Evolutionary conservation across 37 sponge, comb jelly and placozoan species (phyloP), one percentile per base, ranked within the genome.

Genomic region (Beroe ovata): DNA sequence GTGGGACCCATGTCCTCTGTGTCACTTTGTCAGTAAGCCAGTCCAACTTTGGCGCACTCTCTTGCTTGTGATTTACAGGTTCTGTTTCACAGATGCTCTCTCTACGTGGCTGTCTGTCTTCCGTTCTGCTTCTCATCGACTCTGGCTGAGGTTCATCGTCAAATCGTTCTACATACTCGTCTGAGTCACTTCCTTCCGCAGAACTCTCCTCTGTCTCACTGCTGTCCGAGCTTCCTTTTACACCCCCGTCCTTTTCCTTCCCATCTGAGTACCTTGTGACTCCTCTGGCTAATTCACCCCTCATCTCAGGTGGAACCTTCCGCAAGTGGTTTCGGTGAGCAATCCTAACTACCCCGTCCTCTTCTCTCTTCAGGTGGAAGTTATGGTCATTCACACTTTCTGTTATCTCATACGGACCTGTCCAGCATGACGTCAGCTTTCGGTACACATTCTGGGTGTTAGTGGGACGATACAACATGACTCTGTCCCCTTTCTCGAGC

Each of bases 301-400:
- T 39, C 84, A 77, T 77, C 2, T 35, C 84, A 25, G 26, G 22
- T 6, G 84, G 84, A 4, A 77, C 18, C 47, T 77, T 77, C 41
- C 84, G 26, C n/a, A 77, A 20, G 38, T 77, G 84, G 22, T 77
- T 77, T 3, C 84, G 3, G 28, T 77, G 84, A 1, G 33, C 84
- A 14, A 77, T 23, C 16, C 30, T 25, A 14, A 32, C 84, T 11
- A 32, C 41, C 2, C 54, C 84, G 1, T n/a, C 54, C 23, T 77
- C 26, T 39, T 42, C 54, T 77, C 38, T 36, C 54, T 41, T 39
- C 8, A 77, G 20, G 1, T 32, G 38, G 21, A 28, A 77, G 28
- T 77, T 42, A 25, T 77, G 84, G 36, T 77, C 54, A 77, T 77
- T 35, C 35, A 21, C 26, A n/a, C 19, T 35, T 28, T 77, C 25